A percentile compares a stretch with the other conserved stretches of the same genome.
These are phyloP conservation scores for Piaya cayana DNA, from an alignment of 2,113 vertebrate species.

Conservation along the genomic window DNA sequence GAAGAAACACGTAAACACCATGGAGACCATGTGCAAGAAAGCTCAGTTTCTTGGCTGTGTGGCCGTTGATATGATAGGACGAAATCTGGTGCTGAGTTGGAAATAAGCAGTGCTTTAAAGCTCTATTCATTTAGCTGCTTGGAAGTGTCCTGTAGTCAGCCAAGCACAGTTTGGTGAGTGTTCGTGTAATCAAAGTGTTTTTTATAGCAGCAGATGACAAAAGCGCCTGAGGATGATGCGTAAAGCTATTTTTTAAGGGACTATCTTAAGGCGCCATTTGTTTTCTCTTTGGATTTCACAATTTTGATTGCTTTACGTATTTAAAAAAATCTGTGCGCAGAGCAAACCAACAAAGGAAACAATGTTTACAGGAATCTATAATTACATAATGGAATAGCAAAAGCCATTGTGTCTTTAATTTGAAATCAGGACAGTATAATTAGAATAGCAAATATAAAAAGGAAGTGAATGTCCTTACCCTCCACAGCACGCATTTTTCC, in stretches of 20 bases:
- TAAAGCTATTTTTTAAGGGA: slow-evolving; percentile 16
- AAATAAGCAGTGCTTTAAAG: slow-evolving; percentile 1
- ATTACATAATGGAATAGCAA: slow-evolving; percentile 43
- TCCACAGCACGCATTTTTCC: slow-evolving; percentile 41
- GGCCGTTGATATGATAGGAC: slow-evolving; percentile 40
- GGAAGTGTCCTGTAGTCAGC: slow-evolving; percentile 39
- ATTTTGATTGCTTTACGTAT: not conserved
- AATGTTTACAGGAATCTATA: slow-evolving; percentile 44
- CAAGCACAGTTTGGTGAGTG: slow-evolving; percentile 26
- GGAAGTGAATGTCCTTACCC: slow-evolving; percentile 27
- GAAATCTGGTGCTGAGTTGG: slow-evolving; percentile 57
- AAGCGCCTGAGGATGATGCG: slow-evolving; percentile 26
- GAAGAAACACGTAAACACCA: slow-evolving; percentile 70
- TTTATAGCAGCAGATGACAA: slow-evolving; percentile 56
- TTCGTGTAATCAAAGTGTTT: slow-evolving; percentile 20
- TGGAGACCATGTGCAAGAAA: slow-evolving; percentile 63
- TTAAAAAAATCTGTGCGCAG: not conserved
- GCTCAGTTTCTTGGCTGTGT: not conserved
- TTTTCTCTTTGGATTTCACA: slow-evolving; percentile 47
- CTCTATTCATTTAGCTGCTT: slow-evolving; percentile 53
- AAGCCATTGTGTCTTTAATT: slow-evolving; percentile 57
- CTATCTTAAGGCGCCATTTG: slow-evolving; percentile 16
- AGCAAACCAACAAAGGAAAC: slow-evolving; percentile 36
- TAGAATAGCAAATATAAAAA: slow-evolving; percentile 51
- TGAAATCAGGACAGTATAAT: slow-evolving; percentile 31